These are phyloP conservation scores for Drosophila kurseongensis DNA, from an alignment of 1,140 invertebrate genomes.

Conservation along the genomic window DNA sequence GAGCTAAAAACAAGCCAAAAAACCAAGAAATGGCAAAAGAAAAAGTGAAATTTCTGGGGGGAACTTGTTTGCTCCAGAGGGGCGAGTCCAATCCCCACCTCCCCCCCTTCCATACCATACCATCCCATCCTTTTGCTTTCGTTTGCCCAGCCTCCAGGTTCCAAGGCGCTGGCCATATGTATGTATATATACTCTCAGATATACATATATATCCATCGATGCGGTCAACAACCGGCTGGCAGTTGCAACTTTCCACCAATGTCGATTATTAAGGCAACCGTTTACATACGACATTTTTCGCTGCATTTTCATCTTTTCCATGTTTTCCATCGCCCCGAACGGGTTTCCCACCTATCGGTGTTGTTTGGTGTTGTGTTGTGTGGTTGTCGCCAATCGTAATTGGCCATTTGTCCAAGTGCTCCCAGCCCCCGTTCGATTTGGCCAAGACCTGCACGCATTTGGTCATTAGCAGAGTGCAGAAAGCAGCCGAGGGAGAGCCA, in stretches of 20 bases:
- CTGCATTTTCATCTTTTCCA: constrained; percentile 53
- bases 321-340: constrained; percentile 37
- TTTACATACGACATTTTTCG: constrained; percentile 71
- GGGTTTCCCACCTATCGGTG: constrained; percentile 39
- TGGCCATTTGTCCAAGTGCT: constrained; percentile 63
- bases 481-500: constrained; percentile 18
- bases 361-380: not conserved
- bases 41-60: constrained; percentile 72
- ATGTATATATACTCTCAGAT: not conserved
- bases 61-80: constrained; percentile 30
- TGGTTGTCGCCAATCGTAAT: constrained; percentile 51
- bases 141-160: constrained; percentile 44
- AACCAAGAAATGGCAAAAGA: constrained; percentile 38
- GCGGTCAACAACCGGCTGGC: constrained; percentile 58
- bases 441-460: constrained; percentile 48
- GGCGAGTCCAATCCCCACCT: constrained; percentile 16
- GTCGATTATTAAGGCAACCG: constrained; percentile 79
- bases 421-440: constrained; percentile 27
- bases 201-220: constrained; percentile 28
- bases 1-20: constrained; percentile 14
- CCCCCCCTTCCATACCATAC: not conserved
- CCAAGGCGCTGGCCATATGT: constrained; percentile 41
- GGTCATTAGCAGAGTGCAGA: constrained; percentile 45
- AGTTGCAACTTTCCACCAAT: constrained; percentile 76
- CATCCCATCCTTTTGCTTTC: constrained; percentile 71